These are phyloP conservation scores for Amphilophus citrinellus DNA, from an alignment of 2,113 vertebrate genomes.

Conservation along the genomic window DNA sequence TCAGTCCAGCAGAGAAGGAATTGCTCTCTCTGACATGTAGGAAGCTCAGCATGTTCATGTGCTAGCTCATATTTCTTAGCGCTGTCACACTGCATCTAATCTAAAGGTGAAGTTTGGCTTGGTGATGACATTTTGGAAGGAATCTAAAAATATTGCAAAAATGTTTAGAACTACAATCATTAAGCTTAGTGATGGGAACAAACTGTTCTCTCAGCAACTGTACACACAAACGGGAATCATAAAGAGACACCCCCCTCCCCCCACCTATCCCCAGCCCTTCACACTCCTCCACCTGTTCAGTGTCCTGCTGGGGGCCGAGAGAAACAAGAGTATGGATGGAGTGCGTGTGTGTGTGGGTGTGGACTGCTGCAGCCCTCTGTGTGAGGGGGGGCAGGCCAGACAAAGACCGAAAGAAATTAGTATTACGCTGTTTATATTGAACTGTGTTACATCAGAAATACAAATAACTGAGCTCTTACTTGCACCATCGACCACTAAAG, in stretches of 20 bases:
- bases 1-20: constrained; percentile 32
- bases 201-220: constrained; percentile 60
- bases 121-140: background rate
- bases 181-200: constrained; percentile 41
- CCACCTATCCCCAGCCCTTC: background rate
- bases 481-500: background rate
- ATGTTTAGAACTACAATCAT: background rate
- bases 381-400: constrained; percentile 15
- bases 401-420: constrained; percentile 29
- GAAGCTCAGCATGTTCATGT: constrained; percentile 42
- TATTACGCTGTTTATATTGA: background rate
- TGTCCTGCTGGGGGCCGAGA: constrained; percentile 46
- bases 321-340: constrained; percentile 5
- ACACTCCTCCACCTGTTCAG: constrained; percentile 74
- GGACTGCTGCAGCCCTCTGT: background rate
- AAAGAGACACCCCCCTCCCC: constrained; percentile 41
- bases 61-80: constrained; percentile 3
- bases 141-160: constrained; percentile 1
- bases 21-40: constrained; percentile 44
- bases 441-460: constrained; percentile 14
- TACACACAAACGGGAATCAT: constrained; percentile 61
- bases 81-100: background rate
- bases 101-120: background rate
- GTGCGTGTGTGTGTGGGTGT: background rate
- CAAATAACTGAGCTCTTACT: background rate